Conservation (phyloP, 2,797 vertebrate genomes). For the Todus mexicanus region DNA sequence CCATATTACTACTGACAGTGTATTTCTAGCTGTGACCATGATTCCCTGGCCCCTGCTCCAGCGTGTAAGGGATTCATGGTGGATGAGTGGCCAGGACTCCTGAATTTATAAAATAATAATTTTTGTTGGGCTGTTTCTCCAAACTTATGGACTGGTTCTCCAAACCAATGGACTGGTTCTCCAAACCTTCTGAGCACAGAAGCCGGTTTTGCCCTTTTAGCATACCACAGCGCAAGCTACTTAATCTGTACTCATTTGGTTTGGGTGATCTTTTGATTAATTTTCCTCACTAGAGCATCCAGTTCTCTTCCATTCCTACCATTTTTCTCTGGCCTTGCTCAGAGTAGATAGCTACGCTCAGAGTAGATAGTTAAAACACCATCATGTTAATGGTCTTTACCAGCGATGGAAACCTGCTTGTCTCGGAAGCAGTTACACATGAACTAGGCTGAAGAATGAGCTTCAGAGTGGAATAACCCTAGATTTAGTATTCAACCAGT, state of each 20-base stretch:
- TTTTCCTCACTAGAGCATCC: background rate
- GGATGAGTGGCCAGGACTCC: background rate
- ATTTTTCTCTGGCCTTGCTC: background rate
- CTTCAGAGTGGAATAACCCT: background rate
- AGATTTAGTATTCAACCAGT: background rate
- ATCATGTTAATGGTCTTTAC: background rate
- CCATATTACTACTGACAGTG: fast-evolving
- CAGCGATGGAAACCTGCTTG: background rate
- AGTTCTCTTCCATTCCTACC: background rate
- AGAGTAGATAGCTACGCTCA: background rate
- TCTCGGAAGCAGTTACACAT: background rate
- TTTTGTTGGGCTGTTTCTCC: background rate
- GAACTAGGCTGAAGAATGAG: background rate
- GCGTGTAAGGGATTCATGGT: fast-evolving
- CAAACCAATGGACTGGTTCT: too few relatives aligned
- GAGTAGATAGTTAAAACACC: background rate
- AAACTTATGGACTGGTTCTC: background rate
- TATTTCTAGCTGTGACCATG: background rate
- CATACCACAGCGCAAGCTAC: background rate
- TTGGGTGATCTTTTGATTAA: background rate
- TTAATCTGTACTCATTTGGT: background rate
- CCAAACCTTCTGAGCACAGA: background rate
- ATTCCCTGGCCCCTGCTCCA: background rate
- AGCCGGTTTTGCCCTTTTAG: background rate
- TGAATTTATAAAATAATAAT: background rate